phyloP scores from a whole-genome alignment of 2,888 invertebrate species.

The Cloeon dipterum region DNA sequence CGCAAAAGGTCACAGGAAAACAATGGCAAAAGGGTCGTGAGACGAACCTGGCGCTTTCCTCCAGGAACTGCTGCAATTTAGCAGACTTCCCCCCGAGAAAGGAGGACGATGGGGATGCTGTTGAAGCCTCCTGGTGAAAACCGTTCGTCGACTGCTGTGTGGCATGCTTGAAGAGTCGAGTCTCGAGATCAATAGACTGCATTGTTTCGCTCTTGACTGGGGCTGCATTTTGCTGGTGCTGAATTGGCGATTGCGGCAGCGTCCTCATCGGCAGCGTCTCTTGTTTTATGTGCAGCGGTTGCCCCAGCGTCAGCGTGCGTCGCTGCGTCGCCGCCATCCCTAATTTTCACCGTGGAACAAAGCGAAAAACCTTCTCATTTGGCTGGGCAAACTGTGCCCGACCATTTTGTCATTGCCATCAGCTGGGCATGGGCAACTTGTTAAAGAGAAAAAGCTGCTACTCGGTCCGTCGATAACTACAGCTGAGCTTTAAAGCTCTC shows the following conservation, averaged over 20 bases:
- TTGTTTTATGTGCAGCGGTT: constrained; percentile 1
- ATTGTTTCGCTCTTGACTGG: not conserved
- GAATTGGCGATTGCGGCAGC: not conserved
- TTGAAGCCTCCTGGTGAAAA: constrained; percentile 3
- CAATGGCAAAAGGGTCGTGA: not conserved
- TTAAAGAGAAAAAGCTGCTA: constrained; percentile 3
- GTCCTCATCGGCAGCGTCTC: not conserved
- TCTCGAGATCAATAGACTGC: too few species aligned
- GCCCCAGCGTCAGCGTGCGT: not conserved
- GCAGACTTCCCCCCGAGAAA: constrained; percentile 6
- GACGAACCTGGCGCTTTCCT: constrained; percentile 34
- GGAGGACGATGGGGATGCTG: constrained; percentile 3
- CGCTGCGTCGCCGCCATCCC: not conserved
- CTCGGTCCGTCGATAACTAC: constrained; percentile 4
- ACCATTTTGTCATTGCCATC: constrained; percentile 7
- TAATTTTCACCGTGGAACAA: not conserved
- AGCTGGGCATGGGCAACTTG: constrained; percentile 7
- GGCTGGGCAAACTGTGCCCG: constrained; percentile 4
- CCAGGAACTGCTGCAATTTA: constrained; percentile 33
- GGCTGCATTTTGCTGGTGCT: not conserved
- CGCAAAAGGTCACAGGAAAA: not conserved
- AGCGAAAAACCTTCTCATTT: not conserved
- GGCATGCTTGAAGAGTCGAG: too few species aligned
- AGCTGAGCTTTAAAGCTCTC: constrained; percentile 5
- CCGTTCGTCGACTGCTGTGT: constrained; percentile 4